Conservation (phyloP, 1,140 invertebrate species). For the Tribolium madens region DNA sequence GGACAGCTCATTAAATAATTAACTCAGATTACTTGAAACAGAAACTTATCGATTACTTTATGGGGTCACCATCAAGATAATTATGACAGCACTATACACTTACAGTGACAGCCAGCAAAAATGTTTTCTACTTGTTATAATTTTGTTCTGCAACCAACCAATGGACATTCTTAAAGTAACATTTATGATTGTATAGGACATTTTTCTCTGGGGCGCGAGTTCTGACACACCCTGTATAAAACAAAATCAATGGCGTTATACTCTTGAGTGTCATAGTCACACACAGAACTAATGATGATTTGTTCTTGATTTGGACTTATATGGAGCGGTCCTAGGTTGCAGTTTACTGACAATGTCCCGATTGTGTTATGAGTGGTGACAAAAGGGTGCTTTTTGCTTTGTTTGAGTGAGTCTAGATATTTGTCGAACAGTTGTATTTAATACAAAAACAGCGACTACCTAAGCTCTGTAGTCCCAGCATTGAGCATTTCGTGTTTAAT, state of each 20-base stretch:
- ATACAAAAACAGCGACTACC: slow-evolving; percentile 65
- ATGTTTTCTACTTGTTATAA: no score
- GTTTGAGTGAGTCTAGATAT: slow-evolving; percentile 44
- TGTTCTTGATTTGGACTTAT: not conserved
- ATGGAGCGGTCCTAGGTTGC: not conserved
- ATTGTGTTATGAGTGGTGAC: not conserved
- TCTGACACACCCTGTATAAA: no score
- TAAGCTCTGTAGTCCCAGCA: slow-evolving; percentile 62
- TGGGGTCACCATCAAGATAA: not conserved
- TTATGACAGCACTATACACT: not conserved
- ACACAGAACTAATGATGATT: not conserved
- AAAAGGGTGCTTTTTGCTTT: slow-evolving; percentile 10
- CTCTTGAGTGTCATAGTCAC: no score
- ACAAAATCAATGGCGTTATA: no score
- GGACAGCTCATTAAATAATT: slow-evolving; percentile 3
- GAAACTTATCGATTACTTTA: slow-evolving; percentile 1
- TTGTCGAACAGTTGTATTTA: slow-evolving; percentile 62
- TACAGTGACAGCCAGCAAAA: not conserved
- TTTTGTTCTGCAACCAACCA: no score
- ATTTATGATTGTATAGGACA: no score
- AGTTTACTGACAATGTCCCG: not conserved
- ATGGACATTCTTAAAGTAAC: no score
- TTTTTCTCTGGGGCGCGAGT: no score
- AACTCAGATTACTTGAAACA: not conserved
- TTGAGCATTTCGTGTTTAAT: slow-evolving; percentile 64